Evolutionary conservation across 35 echinoderm and acorn worm species (phyloP).

Genomic region (Apostichopus californicus): DNA sequence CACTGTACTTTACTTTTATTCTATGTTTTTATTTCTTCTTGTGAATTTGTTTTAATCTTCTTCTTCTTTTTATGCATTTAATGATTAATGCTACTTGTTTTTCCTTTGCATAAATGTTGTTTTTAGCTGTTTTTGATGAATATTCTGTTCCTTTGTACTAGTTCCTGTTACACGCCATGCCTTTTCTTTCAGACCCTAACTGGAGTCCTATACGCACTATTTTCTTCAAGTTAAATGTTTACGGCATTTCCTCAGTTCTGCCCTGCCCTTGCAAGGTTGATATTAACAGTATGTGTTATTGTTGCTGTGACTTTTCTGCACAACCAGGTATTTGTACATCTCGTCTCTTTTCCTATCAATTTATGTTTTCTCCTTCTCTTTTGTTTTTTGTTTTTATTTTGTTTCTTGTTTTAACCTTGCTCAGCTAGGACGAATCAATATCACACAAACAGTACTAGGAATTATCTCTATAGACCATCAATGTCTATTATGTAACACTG

Average conservation of each 20-base stretch:
- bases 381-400: neutral
- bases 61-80: neutral
- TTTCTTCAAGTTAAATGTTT: slow-evolving; percentile 53
- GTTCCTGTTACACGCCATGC: neutral
- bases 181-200: slow-evolving; percentile 46
- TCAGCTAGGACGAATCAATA: no score
- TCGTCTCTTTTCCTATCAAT: slow-evolving; percentile 1
- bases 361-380: neutral
- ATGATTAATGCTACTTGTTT: neutral
- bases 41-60: neutral
- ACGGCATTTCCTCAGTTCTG: slow-evolving; percentile 46
- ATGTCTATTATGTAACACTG: no score
- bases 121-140: neutral
- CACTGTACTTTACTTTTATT: no score
- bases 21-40: neutral
- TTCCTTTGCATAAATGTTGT: neutral
- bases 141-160: neutral
- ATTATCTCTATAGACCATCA: no score
- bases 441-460: no score
- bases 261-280: slow-evolving; percentile 23
- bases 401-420: neutral
- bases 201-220: slow-evolving; percentile 22
- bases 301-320: slow-evolving; percentile 49
- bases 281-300: slow-evolving; percentile 45
- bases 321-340: slow-evolving; percentile 23